Evolutionary conservation across 2,797 vertebrate genomes (phyloP).

Genomic region (Acrossocheilus fasciatus): DNA sequence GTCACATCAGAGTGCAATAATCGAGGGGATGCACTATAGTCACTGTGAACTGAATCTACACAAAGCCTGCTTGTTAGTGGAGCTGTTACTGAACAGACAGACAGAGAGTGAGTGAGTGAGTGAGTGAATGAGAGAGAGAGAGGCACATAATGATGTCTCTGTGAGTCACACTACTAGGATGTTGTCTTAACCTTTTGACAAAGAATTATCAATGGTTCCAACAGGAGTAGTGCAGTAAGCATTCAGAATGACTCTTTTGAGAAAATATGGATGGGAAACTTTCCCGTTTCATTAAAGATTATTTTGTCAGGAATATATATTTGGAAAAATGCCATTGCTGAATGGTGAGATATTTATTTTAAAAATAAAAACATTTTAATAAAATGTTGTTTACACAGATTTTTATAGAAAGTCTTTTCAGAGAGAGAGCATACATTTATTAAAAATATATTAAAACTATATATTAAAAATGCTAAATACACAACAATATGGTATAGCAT

Average conservation of each 20-base stretch:
- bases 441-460: background rate
- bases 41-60: conserved; percentile 43
- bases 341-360: background rate
- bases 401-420: background rate
- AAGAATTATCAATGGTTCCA: conserved; percentile 27
- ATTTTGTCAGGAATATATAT: background rate
- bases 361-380: background rate
- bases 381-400: background rate
- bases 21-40: conserved; percentile 25
- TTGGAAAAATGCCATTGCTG: no score
- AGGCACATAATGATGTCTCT: conserved; percentile 31
- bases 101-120: conserved; percentile 13
- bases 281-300: background rate
- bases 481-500: background rate
- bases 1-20: conserved; percentile 20
- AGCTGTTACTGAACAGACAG: conserved; percentile 23
- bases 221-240: background rate
- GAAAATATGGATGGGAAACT: background rate
- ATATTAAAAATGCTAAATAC: background rate
- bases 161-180: conserved; percentile 38
- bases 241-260: background rate
- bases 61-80: conserved; percentile 22
- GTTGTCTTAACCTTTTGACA: conserved; percentile 10
- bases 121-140: background rate
- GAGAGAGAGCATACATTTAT: background rate